Percentiles rank a stretch among this genome's conserved stretches.
Evolutionary conservation across 2,888 invertebrate species (phyloP).

Genomic region (Yponomeuta malinellus): DNA sequence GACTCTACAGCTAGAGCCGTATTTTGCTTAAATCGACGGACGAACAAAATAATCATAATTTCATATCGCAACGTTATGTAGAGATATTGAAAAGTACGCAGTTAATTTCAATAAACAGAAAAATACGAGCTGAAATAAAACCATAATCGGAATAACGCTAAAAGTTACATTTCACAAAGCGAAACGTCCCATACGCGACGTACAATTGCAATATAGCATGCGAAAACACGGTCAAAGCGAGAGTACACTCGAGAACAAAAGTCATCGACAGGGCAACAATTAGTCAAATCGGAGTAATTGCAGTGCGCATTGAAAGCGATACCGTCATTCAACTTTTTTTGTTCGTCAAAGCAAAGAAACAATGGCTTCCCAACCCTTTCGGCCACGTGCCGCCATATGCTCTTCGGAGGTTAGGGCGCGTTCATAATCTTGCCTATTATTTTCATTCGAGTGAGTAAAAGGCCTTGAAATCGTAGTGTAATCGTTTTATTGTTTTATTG

Average conservation of each 20-base stretch:
- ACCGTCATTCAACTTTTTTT: constrained; percentile 57
- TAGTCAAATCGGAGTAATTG: constrained; percentile 69
- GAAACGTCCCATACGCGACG: background rate
- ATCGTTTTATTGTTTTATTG: background rate
- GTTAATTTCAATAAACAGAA: constrained; percentile 2
- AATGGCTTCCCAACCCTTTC: constrained; percentile 54
- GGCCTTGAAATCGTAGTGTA: background rate
- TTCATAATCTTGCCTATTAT: constrained; percentile 19
- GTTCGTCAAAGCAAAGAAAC: constrained; percentile 48
- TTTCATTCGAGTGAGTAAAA: background rate
- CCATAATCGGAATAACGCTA: background rate
- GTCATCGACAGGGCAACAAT: constrained; percentile 54
- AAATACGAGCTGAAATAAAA: background rate
- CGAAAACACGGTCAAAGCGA: constrained; percentile 65
- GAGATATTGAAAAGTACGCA: too few relatives aligned
- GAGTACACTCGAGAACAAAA: constrained; percentile 56
- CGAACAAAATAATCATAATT: too few relatives aligned
- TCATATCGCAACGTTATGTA: too few relatives aligned
- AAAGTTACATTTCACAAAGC: background rate
- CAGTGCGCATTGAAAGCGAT: constrained; percentile 62
- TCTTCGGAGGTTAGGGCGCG: constrained; percentile 31
- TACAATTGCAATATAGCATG: constrained; percentile 60
- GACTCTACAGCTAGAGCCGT: too few relatives aligned
- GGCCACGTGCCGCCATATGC: constrained; percentile 63
- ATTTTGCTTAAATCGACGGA: too few relatives aligned